A percentile compares a stretch with the other conserved stretches of the same genome.
Conservation (phyloP, 2,797 vertebrate genomes). For the Chaetophractus vellerosus region DNA sequence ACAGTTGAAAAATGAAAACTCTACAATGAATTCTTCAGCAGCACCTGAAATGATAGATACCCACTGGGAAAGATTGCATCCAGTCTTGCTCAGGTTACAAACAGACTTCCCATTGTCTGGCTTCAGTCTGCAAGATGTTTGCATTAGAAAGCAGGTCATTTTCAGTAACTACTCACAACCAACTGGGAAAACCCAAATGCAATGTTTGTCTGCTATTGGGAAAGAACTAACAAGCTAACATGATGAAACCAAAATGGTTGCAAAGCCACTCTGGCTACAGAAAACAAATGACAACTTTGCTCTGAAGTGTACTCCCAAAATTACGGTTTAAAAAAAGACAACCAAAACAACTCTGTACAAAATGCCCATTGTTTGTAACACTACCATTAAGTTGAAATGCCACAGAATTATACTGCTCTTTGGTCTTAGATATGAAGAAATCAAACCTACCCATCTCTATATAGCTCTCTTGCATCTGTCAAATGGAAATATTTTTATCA, state of each 20-base stretch:
- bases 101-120: conserved; percentile 82
- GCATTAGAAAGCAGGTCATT: conserved; percentile 71
- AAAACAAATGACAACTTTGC: conserved; percentile 57
- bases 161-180: conserved; percentile 59
- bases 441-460: background rate
- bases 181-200: conserved; percentile 55
- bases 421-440: background rate
- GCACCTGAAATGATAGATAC: conserved; percentile 74
- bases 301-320: conserved; percentile 25
- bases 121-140: conserved; percentile 80
- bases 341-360: background rate
- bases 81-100: conserved; percentile 76
- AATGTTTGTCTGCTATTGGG: conserved; percentile 72
- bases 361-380: background rate
- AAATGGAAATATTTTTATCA: background rate
- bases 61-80: conserved; percentile 82
- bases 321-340: background rate
- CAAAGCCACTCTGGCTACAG: conserved; percentile 47
- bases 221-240: conserved; percentile 65
- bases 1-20: conserved; percentile 81
- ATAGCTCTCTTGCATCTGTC: background rate
- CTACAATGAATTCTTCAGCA: conserved; percentile 77
- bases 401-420: background rate
- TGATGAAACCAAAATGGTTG: conserved; percentile 72
- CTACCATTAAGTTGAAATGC: background rate